These are phyloP conservation scores for Pycnonotus jocosus DNA, from an alignment of 2,113 vertebrate genomes.

Conservation along the genomic window DNA sequence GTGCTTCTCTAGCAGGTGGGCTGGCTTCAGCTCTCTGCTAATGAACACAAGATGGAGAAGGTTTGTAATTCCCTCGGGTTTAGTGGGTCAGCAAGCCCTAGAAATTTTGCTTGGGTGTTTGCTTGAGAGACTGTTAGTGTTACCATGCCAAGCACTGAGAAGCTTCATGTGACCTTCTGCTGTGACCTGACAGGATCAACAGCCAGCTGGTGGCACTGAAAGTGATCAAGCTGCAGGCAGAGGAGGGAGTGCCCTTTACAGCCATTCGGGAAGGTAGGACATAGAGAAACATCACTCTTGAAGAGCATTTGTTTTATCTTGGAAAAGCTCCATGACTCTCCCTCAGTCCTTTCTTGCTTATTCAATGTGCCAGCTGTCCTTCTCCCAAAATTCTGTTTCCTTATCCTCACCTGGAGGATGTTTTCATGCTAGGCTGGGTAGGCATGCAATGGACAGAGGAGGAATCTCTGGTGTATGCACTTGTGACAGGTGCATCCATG, in stretches of 20 bases:
- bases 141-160: not conserved
- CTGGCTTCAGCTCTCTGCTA: not conserved
- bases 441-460: not conserved
- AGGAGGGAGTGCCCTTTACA: constrained; percentile 88
- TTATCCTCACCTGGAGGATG: not conserved
- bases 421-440: not conserved
- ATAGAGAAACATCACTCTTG: not conserved
- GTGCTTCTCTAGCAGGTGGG: not conserved
- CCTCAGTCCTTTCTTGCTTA: not conserved
- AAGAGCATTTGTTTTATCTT: not conserved
- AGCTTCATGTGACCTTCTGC: not conserved
- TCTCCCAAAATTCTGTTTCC: not conserved
- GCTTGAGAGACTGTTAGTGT: not conserved
- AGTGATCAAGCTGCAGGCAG: constrained; percentile 82
- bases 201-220: constrained; percentile 87
- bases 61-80: not conserved
- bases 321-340: not conserved
- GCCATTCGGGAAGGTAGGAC: constrained; percentile 85
- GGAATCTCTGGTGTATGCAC: not conserved
- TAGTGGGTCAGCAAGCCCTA: not conserved
- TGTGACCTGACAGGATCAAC: constrained; percentile 75
- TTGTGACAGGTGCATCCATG: not conserved
- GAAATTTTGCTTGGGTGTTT: not conserved
- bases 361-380: not conserved
- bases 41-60: not conserved